A percentile compares a stretch with the other conserved stretches of the same genome.
Evolutionary conservation across 2,797 vertebrate genomes (phyloP).

Genomic region (Malacoctenus gilli): DNA sequence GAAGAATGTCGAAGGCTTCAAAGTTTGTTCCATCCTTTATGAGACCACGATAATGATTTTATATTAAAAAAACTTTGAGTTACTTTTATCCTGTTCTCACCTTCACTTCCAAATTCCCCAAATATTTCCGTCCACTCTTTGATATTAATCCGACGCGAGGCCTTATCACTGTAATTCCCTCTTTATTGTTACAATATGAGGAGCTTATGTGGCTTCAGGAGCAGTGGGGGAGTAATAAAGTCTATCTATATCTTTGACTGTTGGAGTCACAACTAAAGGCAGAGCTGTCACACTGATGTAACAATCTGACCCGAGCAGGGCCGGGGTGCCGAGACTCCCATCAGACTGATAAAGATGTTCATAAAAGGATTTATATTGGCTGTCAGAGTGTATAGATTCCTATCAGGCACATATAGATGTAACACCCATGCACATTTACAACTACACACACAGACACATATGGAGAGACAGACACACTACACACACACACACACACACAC

Average conservation of each 20-base stretch:
- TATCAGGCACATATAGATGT: conserved; percentile 70
- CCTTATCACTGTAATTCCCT: conserved; percentile 30
- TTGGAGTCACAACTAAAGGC: conserved; percentile 48
- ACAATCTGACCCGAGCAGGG: conserved; percentile 73
- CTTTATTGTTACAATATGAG: conserved; percentile 33
- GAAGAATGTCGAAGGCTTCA: too few relatives aligned
- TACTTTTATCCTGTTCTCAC: conserved; percentile 9
- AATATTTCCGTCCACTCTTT: conserved; percentile 11
- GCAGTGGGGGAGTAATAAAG: conserved; percentile 57
- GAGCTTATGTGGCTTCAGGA: conserved; percentile 30
- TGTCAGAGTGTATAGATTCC: conserved; percentile 72
- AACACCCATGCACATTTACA: conserved; percentile 46
- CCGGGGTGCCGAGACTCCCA: conserved; percentile 59
- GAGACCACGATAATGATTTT: too few relatives aligned
- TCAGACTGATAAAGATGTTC: conserved; percentile 75
- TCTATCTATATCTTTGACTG: conserved; percentile 50
- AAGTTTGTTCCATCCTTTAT: conserved; percentile 1
- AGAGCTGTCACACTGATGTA: conserved; percentile 74
- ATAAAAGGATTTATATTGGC: conserved; percentile 80
- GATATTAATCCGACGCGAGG: conserved; percentile 17
- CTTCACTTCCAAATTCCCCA: conserved; percentile 10
- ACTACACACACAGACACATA: conserved; percentile 21
- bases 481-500: neutral
- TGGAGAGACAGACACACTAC: conserved; percentile 24
- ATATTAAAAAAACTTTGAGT: conserved; percentile 4